Evolutionary conservation across 2,113 vertebrate genomes (phyloP).

Genomic region (Connochaetes taurinus): DNA sequence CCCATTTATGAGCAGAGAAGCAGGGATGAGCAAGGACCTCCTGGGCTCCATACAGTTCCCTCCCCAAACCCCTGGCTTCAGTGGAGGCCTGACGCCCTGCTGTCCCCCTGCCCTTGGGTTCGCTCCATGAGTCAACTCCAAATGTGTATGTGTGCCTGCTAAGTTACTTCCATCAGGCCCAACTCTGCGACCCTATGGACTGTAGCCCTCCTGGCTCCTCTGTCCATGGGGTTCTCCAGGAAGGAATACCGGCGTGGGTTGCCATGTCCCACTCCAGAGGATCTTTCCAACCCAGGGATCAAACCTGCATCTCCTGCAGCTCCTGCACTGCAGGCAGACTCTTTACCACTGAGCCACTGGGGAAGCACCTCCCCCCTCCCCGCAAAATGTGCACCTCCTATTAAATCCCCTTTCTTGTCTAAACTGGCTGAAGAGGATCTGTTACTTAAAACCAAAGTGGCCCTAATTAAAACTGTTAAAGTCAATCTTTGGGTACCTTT

Average conservation of each 20-base stretch:
- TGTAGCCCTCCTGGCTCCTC: background rate
- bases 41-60: background rate
- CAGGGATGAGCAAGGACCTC: background rate
- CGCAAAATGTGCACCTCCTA: background rate
- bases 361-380: background rate
- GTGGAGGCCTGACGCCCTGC: accelerated
- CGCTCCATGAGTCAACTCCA: background rate
- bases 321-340: background rate
- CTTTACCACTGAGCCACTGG: background rate
- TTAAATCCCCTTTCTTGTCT: background rate
- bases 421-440: background rate
- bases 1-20: background rate
- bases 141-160: background rate
- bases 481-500: background rate
- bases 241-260: background rate
- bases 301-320: background rate
- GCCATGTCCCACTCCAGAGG: background rate
- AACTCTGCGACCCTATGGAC: background rate
- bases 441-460: background rate
- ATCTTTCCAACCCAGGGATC: background rate
- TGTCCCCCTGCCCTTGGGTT: background rate
- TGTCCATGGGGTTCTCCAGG: background rate
- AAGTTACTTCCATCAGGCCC: background rate
- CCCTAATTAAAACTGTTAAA: background rate
- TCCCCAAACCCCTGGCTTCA: background rate